A percentile compares a stretch with the other conserved stretches of the same genome.
These are phyloP conservation scores for Sylvietta virens DNA, from an alignment of 2,113 vertebrate genomes.

Conservation along the genomic window DNA sequence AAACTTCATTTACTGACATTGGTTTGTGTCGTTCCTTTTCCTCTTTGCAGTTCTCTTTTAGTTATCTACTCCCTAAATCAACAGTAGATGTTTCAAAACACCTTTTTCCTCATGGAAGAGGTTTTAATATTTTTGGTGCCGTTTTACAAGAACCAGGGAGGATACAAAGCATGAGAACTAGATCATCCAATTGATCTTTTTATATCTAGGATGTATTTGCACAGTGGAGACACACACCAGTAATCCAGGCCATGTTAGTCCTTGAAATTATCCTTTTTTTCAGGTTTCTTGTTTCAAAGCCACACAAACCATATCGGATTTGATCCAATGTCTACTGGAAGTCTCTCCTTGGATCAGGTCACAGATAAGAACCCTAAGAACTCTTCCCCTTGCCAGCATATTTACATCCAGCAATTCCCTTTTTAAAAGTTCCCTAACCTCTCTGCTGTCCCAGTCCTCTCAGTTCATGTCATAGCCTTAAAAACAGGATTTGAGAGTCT, in stretches of 20 bases:
- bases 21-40: background rate
- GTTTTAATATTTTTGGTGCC: background rate
- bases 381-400: background rate
- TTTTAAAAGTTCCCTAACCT: background rate
- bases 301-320: background rate
- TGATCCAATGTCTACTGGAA: background rate
- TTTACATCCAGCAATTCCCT: background rate
- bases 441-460: background rate
- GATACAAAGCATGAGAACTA: background rate
- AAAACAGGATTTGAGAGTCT: background rate
- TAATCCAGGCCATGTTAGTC: background rate
- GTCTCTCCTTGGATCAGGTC: background rate
- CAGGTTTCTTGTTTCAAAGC: background rate
- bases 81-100: background rate
- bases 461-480: background rate
- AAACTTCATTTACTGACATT: background rate
- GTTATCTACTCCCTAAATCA: background rate
- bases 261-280: background rate
- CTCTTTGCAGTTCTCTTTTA: background rate
- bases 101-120: background rate
- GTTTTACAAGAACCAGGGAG: background rate
- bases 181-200: background rate
- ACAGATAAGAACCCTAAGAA: background rate
- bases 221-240: background rate
- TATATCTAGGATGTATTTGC: background rate